phyloP scores from a whole-genome alignment of 92 coral and sea anemone genomes.

The Galaxea fascicularis region DNA sequence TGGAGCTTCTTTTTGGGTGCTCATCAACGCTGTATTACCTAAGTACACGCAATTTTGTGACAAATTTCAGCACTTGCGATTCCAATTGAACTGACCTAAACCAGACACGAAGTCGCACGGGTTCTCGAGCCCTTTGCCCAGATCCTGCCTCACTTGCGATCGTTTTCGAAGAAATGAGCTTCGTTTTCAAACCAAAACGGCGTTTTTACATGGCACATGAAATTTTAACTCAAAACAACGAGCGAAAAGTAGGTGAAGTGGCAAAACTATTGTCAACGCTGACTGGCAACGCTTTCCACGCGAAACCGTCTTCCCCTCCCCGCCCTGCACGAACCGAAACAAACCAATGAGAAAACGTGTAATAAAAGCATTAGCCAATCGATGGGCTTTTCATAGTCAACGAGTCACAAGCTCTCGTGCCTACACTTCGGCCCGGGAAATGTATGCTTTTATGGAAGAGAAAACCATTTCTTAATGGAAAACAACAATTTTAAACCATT shows the following conservation, averaged over 20 bases:
- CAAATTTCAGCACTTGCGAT: neutral
- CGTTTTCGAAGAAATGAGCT: neutral
- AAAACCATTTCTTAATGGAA: neutral
- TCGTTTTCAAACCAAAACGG: neutral
- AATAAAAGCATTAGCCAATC: constrained; percentile 69
- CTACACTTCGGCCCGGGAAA: constrained; percentile 27
- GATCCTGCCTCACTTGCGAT: neutral
- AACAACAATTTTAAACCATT: neutral
- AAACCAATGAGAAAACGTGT: constrained; percentile 77
- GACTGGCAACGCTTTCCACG: constrained; percentile 48
- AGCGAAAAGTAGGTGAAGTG: neutral
- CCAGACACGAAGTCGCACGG: neutral
- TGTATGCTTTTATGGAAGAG: neutral
- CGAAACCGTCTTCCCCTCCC: constrained; percentile 60
- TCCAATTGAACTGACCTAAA: neutral
- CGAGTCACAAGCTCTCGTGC: constrained; percentile 18
- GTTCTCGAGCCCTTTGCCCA: neutral
- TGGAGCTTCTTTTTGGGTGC: neutral
- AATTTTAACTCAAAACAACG: neutral
- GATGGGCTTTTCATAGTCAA: constrained; percentile 50
- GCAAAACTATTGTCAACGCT: constrained; percentile 25
- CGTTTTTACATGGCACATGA: constrained; percentile 14
- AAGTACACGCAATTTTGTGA: neutral
- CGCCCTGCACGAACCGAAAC: constrained; percentile 50
- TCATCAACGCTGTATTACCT: neutral